Evolutionary conservation across 2,113 vertebrate genomes (phyloP).

Genomic region (Microtus montanus): DNA sequence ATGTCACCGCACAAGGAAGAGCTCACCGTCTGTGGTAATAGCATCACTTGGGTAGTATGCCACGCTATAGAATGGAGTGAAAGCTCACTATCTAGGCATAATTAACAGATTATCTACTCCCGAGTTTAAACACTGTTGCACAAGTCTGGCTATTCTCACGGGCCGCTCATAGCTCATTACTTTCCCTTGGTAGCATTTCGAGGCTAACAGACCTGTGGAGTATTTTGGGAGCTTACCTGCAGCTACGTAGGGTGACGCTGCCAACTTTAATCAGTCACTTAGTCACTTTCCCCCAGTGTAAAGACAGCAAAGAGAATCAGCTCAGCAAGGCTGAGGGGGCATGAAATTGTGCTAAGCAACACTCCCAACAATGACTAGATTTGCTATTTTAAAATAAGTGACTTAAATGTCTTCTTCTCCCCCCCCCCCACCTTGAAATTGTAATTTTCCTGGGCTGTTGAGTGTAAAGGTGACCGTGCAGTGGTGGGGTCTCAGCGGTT

Average conservation of each 20-base stretch:
- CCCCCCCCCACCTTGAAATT: slow-evolving; percentile 62
- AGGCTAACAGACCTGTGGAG: neutral
- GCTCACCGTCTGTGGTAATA: neutral
- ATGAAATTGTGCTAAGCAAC: slow-evolving; percentile 80
- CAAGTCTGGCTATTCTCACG: neutral
- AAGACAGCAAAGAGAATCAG: slow-evolving; percentile 53
- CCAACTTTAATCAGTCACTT: slow-evolving; percentile 43
- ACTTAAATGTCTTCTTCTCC: slow-evolving; percentile 74
- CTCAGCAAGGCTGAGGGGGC: slow-evolving; percentile 72
- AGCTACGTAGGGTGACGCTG: neutral
- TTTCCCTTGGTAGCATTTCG: neutral
- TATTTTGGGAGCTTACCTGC: neutral
- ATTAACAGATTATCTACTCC: neutral
- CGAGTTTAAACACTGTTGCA: neutral
- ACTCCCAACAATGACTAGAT: slow-evolving; percentile 74
- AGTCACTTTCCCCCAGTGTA: slow-evolving; percentile 3
- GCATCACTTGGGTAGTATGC: neutral
- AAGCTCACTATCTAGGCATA: neutral
- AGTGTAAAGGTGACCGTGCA: slow-evolving; percentile 87
- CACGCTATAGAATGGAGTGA: neutral
- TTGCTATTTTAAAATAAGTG: slow-evolving; percentile 80
- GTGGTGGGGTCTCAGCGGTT: slow-evolving; percentile 71
- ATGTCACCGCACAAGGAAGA: neutral
- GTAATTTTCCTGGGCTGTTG: slow-evolving; percentile 86
- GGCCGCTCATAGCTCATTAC: neutral